Evolutionary conservation across 2,797 vertebrate genomes (phyloP).

Genomic region (Lerista edwardsae): DNA sequence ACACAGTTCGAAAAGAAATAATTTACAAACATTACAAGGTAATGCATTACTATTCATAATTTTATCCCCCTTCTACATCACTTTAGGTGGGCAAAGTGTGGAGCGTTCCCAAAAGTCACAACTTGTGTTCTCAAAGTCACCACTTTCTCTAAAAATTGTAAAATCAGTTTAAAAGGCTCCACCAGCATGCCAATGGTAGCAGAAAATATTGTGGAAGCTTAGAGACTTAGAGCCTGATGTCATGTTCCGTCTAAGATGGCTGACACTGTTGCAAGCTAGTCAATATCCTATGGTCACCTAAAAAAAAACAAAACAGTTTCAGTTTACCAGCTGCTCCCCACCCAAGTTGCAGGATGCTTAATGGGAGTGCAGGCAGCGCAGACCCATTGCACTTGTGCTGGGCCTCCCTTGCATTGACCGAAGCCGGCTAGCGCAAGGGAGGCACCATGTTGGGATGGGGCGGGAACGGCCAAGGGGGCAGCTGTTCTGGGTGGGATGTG

Average conservation of each 20-base stretch:
- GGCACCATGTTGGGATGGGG: too few species aligned
- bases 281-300: background rate
- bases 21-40: background rate
- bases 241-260: background rate
- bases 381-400: too few species aligned
- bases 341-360: too few species aligned
- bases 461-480: too few species aligned
- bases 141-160: background rate
- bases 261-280: background rate
- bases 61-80: background rate
- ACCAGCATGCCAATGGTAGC: background rate
- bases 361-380: too few species aligned
- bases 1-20: background rate
- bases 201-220: background rate
- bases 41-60: background rate
- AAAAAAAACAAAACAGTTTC: too few species aligned
- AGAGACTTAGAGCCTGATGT: background rate
- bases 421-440: too few species aligned
- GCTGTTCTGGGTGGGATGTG: too few species aligned
- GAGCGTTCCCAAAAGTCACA: background rate
- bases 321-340: too few species aligned
- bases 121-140: background rate
- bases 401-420: too few species aligned
- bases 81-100: background rate
- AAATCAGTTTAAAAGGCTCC: background rate